Conservation (phyloP, 2,113 vertebrate genomes). For the Acanthochromis polyacanthus region DNA sequence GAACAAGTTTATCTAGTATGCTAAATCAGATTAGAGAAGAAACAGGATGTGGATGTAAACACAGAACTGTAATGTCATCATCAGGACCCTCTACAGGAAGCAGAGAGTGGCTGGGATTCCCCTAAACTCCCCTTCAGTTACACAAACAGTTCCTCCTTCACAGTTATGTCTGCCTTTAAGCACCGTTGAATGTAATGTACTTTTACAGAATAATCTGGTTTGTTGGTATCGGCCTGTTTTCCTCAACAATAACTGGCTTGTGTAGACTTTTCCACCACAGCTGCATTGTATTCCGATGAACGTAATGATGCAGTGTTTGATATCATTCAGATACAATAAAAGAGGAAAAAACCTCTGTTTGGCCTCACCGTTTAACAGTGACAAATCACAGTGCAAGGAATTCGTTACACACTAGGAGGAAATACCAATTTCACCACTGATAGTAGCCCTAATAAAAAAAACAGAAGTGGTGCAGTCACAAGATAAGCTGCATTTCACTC, state of each 20-base stretch:
- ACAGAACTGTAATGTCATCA: slow-evolving; percentile 24
- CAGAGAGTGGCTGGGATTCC: slow-evolving; percentile 54
- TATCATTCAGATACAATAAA: not conserved
- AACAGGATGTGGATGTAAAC: slow-evolving; percentile 68
- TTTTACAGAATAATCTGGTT: no score
- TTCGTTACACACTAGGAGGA: not conserved
- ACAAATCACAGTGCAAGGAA: not conserved
- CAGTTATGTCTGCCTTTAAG: not conserved
- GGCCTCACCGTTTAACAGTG: not conserved
- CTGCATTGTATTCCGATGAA: not conserved
- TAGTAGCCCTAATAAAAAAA: not conserved
- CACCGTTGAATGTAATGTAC: not conserved
- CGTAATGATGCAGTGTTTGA: not conserved
- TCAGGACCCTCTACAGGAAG: slow-evolving; percentile 33
- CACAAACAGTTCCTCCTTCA: slow-evolving; percentile 12
- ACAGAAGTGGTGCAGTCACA: not conserved
- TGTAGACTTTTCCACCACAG: not conserved
- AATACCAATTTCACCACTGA: not conserved
- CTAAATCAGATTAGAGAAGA: slow-evolving; percentile 15
- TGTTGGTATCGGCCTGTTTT: not conserved
- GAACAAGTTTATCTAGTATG: not conserved
- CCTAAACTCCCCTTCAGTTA: slow-evolving; percentile 52
- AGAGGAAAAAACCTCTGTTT: not conserved
- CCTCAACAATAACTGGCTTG: not conserved
- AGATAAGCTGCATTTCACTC: not conserved